Percentiles rank a stretch among this genome's conserved stretches.
Evolutionary conservation across 2,797 vertebrate species (phyloP).

Genomic region (Halcyon leucocephala): DNA sequence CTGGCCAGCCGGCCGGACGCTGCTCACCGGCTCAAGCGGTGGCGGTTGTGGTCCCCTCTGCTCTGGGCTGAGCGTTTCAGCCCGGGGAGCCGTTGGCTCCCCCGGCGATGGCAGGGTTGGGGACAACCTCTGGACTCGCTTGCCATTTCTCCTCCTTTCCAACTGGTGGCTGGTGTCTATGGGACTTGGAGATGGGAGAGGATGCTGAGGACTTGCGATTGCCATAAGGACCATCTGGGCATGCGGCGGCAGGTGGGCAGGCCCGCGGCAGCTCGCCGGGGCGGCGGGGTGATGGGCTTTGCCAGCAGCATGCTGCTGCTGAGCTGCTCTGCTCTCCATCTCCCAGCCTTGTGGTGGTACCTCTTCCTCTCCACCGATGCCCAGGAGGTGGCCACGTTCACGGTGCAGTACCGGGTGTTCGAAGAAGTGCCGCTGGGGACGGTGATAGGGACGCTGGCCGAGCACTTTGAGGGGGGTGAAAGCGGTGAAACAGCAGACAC

Average conservation of each 20-base stretch:
- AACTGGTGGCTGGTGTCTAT: not conserved
- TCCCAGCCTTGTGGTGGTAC: conserved; percentile 68
- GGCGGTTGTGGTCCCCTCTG: not conserved
- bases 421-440: conserved; percentile 89
- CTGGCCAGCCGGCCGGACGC: conserved; percentile 44
- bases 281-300: not conserved
- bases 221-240: not conserved
- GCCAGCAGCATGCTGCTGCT: conserved; percentile 46
- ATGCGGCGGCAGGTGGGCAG: conserved; percentile 6
- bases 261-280: not conserved
- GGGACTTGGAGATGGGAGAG: not conserved
- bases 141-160: not conserved
- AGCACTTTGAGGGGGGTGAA: conserved; percentile 81
- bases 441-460: conserved; percentile 84
- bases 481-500: conserved; percentile 71
- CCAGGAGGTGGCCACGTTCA: conserved; percentile 78
- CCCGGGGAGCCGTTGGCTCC: not conserved
- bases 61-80: not conserved
- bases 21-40: conserved; percentile 25
- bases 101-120: not conserved
- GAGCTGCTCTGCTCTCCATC: conserved; percentile 57
- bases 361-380: conserved; percentile 63
- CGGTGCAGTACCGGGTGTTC: conserved; percentile 82
- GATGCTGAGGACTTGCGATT: not conserved
- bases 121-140: not conserved